phyloP scores from a whole-genome alignment of 2,888 invertebrate species.

The Aphidoletes aphidimyza region DNA sequence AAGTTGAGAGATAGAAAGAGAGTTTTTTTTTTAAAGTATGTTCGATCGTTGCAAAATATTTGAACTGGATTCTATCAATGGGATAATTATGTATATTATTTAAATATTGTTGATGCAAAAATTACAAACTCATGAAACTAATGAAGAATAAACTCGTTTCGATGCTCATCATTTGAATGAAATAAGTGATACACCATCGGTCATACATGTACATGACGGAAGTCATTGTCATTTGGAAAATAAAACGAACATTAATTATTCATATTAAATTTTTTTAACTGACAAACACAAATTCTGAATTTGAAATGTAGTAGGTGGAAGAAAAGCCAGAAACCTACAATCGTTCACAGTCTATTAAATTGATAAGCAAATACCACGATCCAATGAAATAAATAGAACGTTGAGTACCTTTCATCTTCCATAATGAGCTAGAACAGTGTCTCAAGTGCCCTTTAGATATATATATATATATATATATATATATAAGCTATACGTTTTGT shows the following conservation, averaged over 20 bases:
- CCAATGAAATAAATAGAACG: neutral
- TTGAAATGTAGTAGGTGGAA: no score
- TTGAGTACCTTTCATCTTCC: neutral
- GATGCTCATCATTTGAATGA: no score
- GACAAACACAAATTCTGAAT: no score
- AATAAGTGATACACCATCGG: no score
- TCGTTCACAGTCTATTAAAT: neutral
- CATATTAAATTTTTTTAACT: no score
- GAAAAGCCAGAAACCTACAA: no score
- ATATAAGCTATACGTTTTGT: no score
- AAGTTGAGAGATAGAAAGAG: conserved; percentile 45
- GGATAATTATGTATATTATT: neutral
- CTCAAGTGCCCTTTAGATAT: neutral
- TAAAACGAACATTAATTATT: no score
- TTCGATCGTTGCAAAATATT: neutral
- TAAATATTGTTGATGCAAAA: neutral
- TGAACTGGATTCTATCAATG: neutral
- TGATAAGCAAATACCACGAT: neutral
- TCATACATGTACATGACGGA: no score
- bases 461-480: neutral
- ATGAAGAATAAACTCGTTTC: no score
- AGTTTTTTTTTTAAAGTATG: neutral
- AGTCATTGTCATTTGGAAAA: no score
- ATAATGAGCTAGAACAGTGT: neutral
- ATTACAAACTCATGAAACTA: no score